Conservation (phyloP, 2,797 vertebrate genomes). For the Myripristis jacobus region DNA sequence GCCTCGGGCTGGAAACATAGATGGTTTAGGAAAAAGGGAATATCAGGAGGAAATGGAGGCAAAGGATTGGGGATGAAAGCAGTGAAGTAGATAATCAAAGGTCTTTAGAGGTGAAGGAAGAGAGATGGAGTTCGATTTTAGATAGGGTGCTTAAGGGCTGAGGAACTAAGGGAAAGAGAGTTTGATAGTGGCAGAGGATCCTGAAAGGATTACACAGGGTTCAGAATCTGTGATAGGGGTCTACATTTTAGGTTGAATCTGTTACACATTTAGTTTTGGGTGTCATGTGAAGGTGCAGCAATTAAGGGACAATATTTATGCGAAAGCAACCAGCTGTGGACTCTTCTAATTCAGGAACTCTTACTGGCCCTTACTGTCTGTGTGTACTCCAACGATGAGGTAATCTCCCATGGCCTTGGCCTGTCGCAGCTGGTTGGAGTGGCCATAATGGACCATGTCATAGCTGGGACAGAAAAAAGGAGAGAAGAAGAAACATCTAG, state of each 20-base stretch:
- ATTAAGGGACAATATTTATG: background rate
- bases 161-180: background rate
- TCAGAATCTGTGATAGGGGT: background rate
- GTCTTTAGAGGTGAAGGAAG: background rate
- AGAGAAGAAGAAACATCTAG: background rate
- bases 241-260: background rate
- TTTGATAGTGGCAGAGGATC: background rate
- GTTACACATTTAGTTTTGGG: background rate
- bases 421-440: conserved; percentile 96
- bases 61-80: background rate
- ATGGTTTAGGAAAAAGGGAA: background rate
- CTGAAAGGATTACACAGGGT: background rate
- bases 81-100: background rate
- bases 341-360: conserved; percentile 13
- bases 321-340: background rate
- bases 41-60: background rate
- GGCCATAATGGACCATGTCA: conserved; percentile 97
- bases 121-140: background rate
- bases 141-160: background rate
- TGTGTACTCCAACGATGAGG: conserved; percentile 96
- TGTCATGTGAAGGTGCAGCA: background rate
- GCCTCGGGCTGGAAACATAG: background rate
- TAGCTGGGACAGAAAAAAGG: conserved; percentile 83
- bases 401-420: conserved; percentile 95
- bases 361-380: conserved; percentile 86